phyloP scores from a whole-genome alignment of 2,888 invertebrate genomes.

The Acronicta psi region DNA sequence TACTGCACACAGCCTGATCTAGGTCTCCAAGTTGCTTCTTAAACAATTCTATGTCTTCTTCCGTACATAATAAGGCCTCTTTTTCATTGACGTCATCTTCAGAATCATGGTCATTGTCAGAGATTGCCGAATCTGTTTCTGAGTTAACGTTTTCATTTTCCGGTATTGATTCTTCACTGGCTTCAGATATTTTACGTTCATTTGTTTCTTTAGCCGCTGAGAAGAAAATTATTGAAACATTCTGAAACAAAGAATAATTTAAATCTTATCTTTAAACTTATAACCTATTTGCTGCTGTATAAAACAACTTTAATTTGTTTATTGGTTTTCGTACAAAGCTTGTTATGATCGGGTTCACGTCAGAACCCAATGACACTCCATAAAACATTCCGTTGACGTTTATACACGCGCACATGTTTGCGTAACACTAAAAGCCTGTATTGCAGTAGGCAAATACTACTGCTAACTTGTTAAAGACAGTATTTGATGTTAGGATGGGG shows the following conservation, averaged over 20 bases:
- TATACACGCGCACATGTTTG: too few species aligned
- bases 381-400: too few species aligned
- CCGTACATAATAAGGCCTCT: constrained; percentile 68
- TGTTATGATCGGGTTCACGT: too few species aligned
- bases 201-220: constrained; percentile 93
- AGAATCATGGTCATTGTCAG: constrained; percentile 58
- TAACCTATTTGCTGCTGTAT: not conserved
- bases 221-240: constrained; percentile 95
- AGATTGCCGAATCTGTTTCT: constrained; percentile 74
- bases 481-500: too few species aligned
- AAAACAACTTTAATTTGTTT: too few species aligned
- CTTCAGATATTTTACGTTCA: constrained; percentile 82
- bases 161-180: constrained; percentile 59
- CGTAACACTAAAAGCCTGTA: too few species aligned
- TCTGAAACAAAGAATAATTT: constrained; percentile 65
- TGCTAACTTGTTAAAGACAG: too few species aligned
- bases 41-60: constrained; percentile 83
- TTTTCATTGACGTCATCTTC: constrained; percentile 66
- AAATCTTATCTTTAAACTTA: not conserved
- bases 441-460: too few species aligned
- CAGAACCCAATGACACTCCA: too few species aligned
- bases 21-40: constrained; percentile 86
- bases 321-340: too few species aligned
- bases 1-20: constrained; percentile 85
- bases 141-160: constrained; percentile 61